A percentile compares a stretch with the other conserved stretches of the same genome.
Evolutionary conservation across 2,113 vertebrate species (phyloP).

Genomic region (Cyrtonyx montezumae): DNA sequence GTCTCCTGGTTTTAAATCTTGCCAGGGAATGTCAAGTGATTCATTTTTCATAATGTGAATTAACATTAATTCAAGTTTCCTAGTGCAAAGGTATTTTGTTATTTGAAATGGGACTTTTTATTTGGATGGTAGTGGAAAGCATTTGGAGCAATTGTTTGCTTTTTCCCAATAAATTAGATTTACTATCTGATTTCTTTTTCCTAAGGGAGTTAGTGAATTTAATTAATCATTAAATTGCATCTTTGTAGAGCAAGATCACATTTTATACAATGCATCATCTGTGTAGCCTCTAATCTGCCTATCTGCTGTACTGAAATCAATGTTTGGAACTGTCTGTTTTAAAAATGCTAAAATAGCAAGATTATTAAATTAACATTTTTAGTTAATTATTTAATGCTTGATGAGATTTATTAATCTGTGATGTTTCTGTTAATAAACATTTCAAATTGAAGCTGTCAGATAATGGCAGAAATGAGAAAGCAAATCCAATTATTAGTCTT

Average conservation of each 20-base stretch:
- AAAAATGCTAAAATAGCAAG: neutral
- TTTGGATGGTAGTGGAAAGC: neutral
- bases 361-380: neutral
- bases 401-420: neutral
- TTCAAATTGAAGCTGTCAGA: neutral
- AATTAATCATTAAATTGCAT: neutral
- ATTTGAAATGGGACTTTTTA: neutral
- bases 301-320: neutral
- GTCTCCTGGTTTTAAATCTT: neutral
- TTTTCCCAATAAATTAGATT: neutral
- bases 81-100: neutral
- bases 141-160: neutral
- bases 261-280: neutral
- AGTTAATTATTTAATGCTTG: neutral
- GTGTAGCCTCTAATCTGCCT: neutral
- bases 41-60: fast-evolving
- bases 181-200: neutral
- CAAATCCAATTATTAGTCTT: conserved; percentile 14
- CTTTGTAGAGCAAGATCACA: neutral
- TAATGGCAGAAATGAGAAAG: conserved; percentile 6
- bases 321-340: neutral
- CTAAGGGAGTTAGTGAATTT: neutral
- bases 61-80: neutral
- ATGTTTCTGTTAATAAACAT: conserved; percentile 4
- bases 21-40: neutral